Conservation (phyloP, 2,888 invertebrate species). For the Drosophila bunnanda region DNA sequence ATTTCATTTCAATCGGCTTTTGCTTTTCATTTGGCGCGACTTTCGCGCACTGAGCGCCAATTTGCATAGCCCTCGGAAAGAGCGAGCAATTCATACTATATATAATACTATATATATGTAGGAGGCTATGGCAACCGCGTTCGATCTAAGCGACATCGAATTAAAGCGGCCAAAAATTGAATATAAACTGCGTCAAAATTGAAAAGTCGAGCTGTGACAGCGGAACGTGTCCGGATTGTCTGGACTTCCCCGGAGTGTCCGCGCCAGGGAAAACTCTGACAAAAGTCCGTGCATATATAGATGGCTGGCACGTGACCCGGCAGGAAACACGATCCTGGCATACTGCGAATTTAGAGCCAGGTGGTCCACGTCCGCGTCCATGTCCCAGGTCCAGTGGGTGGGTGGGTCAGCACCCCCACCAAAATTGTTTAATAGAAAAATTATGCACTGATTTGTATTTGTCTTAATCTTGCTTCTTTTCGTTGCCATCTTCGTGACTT, state of each 20-base stretch:
- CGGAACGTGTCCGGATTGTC: constrained; percentile 63
- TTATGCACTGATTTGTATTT: constrained; percentile 80
- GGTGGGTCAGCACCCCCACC: constrained; percentile 13
- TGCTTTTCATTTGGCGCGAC: constrained; percentile 71
- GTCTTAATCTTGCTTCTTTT: constrained; percentile 64
- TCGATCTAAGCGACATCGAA: constrained; percentile 48
- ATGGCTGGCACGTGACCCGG: constrained; percentile 48
- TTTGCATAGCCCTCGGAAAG: constrained; percentile 63
- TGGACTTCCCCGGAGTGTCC: constrained; percentile 7
- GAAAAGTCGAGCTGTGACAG: constrained; percentile 69
- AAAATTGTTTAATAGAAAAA: constrained; percentile 77
- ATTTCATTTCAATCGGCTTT: constrained; percentile 76
- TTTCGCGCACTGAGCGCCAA: constrained; percentile 63
- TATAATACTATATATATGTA: not conserved
- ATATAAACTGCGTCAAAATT: constrained; percentile 77
- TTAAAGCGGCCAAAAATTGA: constrained; percentile 71
- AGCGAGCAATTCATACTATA: constrained; percentile 1
- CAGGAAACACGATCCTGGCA: constrained; percentile 5
- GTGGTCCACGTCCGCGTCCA: constrained; percentile 27
- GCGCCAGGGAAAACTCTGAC: constrained; percentile 25
- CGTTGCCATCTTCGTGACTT: constrained; percentile 28
- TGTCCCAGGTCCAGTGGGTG: not conserved
- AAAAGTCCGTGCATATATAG: constrained; percentile 42
- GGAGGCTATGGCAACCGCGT: constrained; percentile 36
- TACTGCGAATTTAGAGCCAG: constrained; percentile 24